Base-by-base conservation (phyloP, 2,888 invertebrate genomes). In the Clanis bilineata region DNA sequence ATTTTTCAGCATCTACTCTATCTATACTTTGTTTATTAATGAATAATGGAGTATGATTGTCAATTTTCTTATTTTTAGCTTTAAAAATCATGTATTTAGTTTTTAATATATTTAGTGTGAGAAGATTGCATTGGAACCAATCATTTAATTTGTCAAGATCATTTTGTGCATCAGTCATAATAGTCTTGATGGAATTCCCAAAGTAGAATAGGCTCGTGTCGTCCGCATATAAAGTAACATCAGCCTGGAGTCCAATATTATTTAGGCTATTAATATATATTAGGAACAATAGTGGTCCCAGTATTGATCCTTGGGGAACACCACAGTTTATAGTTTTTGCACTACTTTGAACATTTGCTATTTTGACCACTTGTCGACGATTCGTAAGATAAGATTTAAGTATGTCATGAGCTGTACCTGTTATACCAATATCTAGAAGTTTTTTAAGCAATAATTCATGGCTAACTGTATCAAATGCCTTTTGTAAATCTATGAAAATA, bases 1-100 rank as follows among this genome's bases (percentile, higher is more conserved):
- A 70, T 63, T 66, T 67, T 63, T 68, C 64, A 25, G 41, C 9
- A n/a, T 60, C 9, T 12, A 54, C 51, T 63, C 38, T 59, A 1
- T 61, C 56, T 4, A 63, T 57, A 36, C 15, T 25, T 32, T 60
- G 10, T 18, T 43, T 41, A 51, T 62, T 59, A 12, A 65, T 62
- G 9, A 9, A 56, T 9, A 62, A 18, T 15, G 56, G 56, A 7
- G 10, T 28, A 15, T 15, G 23, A 18, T 23, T 5, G 5, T 0
- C 2, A 6, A 56, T 41, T 32, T 56, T 62, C 58, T 65, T 65
- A 43, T 38, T 59, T 18, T 57, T 44, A 18, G 56, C 58, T 45
- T 51, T 41, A 39, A 22, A 41, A 15, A 58, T 58, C 25, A 43
- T 58, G 32, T 43, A 22, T 44, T 7, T 39, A 18, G 54, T 43